A percentile compares a stretch with the other conserved stretches of the same genome.
Evolutionary conservation across 2,113 vertebrate genomes (phyloP).

Genomic region (Phalacrocorax aristotelis): DNA sequence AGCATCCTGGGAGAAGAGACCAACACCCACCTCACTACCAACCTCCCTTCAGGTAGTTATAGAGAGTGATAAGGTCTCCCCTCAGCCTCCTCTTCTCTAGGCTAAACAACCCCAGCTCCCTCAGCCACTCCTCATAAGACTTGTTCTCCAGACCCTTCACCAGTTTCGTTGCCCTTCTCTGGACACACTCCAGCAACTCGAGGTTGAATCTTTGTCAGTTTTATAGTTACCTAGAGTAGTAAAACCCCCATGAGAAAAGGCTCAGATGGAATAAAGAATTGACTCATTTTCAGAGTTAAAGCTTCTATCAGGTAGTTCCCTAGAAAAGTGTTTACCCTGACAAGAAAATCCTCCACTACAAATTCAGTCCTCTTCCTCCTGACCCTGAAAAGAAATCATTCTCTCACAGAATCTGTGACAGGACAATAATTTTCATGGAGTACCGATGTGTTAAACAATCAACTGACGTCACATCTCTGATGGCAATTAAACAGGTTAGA

Average conservation of each 20-base stretch:
- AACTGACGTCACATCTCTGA: not conserved
- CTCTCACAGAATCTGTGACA: not conserved
- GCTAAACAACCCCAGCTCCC: too few species aligned
- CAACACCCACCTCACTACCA: too few species aligned
- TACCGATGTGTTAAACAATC: slow-evolving; percentile 7
- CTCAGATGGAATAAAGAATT: not conserved
- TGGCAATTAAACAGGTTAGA: slow-evolving; percentile 13
- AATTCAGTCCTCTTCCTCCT: not conserved
- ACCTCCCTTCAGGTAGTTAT: too few species aligned
- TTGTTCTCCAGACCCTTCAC: too few species aligned
- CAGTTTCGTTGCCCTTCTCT: too few species aligned
- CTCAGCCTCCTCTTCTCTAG: too few species aligned
- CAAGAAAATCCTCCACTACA: not conserved
- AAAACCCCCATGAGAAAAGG: not conserved
- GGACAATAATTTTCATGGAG: slow-evolving; percentile 21
- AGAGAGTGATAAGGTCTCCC: too few species aligned
- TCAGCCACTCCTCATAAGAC: too few species aligned
- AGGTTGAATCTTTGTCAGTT: not conserved
- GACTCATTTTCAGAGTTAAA: not conserved
- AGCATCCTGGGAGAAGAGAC: too few species aligned
- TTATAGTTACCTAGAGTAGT: not conserved
- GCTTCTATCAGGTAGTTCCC: not conserved
- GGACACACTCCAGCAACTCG: too few species aligned
- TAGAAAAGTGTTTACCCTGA: not conserved
- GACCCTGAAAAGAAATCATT: not conserved